Evolutionary conservation across 2,113 vertebrate species (phyloP), one percentile per base, ranked within the genome.

Genomic region (Mormyrus lacerda): DNA sequence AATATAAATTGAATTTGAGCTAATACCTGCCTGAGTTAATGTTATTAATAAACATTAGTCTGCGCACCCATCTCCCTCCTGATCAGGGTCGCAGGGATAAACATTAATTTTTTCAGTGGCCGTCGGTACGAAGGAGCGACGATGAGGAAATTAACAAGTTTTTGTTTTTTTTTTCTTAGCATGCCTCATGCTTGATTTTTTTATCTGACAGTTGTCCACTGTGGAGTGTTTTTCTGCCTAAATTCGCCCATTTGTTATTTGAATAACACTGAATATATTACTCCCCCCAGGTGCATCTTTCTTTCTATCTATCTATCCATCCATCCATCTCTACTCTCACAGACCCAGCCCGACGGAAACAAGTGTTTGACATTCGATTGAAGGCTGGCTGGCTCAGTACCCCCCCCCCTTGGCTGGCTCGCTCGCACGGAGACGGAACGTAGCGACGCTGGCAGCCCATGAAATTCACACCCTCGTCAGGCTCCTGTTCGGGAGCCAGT

Each of bases 381-480:
- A 55, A 87, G 86, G 35, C 86, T 42, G 50, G 85, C 17, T 89
- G 65, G 55, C 48, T 7, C 76, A 69, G n/a, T 76, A 42, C 87
- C 61, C 31, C 89, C n/a, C 47, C 27, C 79, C 79, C n/a, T 35
- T 69, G 58, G 83, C 85, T 87, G 13, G 73, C 35, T 85, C 44
- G 21, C 79, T 73, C 27, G 19, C 61, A 88, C 89, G 35, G 73
- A 53, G 50, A 84, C 17, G 88, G 27, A 89, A 89, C 51, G 50
- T 44, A 58, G 44, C 47, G 50, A 83, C 51, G 76, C 73, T 89
- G 76, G 88, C 88, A 89, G 79, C 76, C 76, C 42, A 90, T 92
- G 89, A 93, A 91, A 92, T 91, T 90, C 91, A 90, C 93, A 92
- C 92, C 89, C 88, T 51, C 91, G 61, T 86, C 92, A 83, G 48